Evolutionary conservation across 2,113 vertebrate species (phyloP).

Genomic region (Columba livia): DNA sequence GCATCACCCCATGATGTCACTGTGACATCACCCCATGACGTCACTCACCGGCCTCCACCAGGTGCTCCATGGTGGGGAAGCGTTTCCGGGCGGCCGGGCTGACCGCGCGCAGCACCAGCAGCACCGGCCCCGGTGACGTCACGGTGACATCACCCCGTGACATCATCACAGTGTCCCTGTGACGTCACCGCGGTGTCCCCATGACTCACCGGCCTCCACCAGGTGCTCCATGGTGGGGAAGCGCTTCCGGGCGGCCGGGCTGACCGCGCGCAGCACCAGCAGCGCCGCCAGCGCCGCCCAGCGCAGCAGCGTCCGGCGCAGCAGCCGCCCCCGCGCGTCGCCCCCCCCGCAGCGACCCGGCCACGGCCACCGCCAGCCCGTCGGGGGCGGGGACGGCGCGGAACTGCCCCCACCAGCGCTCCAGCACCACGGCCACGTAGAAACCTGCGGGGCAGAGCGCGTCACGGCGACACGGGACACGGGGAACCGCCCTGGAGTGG

Average conservation of each 20-base stretch:
- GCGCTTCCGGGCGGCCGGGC: slow-evolving; percentile 84
- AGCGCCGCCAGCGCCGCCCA: slow-evolving; percentile 87
- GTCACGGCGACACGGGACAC: no score
- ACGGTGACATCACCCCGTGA: no score
- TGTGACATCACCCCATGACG: no score
- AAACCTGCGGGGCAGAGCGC: slow-evolving; percentile 76
- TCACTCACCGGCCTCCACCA: slow-evolving; percentile 91
- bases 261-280: slow-evolving; percentile 91
- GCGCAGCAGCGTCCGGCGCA: slow-evolving; percentile 90
- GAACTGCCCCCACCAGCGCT: slow-evolving; percentile 96
- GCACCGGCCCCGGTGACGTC: slow-evolving; percentile 65
- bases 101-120: slow-evolving; percentile 91
- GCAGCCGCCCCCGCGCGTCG: slow-evolving; percentile 87
- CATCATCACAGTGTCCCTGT: no score
- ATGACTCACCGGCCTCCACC: slow-evolving; percentile 85
- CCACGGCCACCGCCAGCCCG: slow-evolving; percentile 85
- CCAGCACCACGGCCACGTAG: slow-evolving; percentile 92
- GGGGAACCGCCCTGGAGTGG: no score
- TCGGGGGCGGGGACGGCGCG: slow-evolving; percentile 88
- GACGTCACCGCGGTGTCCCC: no score
- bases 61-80: slow-evolving; percentile 92
- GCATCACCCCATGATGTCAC: no score
- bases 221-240: slow-evolving; percentile 94
- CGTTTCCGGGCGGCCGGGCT: slow-evolving; percentile 86
- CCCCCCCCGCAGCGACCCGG: background rate